Evolutionary conservation across 2,888 invertebrate genomes (phyloP).

Genomic region (Paralinhomoeus sp.): DNA sequence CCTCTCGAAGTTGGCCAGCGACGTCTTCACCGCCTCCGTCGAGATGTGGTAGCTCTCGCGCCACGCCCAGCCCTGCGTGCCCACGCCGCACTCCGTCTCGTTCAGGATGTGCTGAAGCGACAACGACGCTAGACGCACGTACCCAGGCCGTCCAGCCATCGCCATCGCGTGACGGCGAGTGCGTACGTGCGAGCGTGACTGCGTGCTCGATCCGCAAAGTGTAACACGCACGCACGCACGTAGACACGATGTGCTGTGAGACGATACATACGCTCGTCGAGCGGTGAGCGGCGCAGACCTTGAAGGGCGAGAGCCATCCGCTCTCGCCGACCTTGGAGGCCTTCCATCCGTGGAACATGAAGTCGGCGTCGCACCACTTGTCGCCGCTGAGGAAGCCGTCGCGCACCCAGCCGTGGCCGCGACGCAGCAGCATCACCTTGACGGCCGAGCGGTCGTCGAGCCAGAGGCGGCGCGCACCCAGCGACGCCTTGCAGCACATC

Average conservation of each 20-base stretch:
- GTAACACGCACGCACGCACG: too few relatives aligned
- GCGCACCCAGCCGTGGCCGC: slow-evolving; percentile 6
- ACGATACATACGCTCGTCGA: too few relatives aligned
- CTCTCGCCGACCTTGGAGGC: slow-evolving; percentile 7
- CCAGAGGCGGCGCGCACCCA: slow-evolving; percentile 8
- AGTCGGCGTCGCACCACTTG: slow-evolving; percentile 10
- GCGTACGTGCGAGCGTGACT: too few relatives aligned
- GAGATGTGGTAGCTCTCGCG: background rate
- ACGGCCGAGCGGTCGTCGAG: background rate
- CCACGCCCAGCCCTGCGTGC: slow-evolving; percentile 7
- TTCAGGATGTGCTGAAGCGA: slow-evolving; percentile 10
- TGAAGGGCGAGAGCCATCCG: slow-evolving; percentile 14
- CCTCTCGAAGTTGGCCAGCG: too few relatives aligned
- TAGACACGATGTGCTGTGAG: too few relatives aligned
- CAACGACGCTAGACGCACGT: too few relatives aligned
- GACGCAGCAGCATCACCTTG: background rate
- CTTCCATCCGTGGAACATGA: slow-evolving; percentile 20
- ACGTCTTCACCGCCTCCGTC: too few relatives aligned
- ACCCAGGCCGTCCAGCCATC: too few relatives aligned
- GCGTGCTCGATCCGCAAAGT: too few relatives aligned
- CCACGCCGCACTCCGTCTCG: slow-evolving; percentile 5
- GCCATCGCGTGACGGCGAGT: too few relatives aligned
- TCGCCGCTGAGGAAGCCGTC: slow-evolving; percentile 15
- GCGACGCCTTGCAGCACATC: slow-evolving; percentile 15
- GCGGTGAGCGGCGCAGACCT: too few relatives aligned